Conservation (phyloP, 2,113 vertebrate species). For the zebrafish (Danio rerio) region GRCz12tu NC_133190.1:24255001-24255500, state of each 20-base stretch:
- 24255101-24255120: constrained; percentile 71
- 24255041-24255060: background rate
- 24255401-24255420: constrained; percentile 15
- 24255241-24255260: constrained; percentile 26
- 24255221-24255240: constrained; percentile 1
- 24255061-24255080: constrained; percentile 60
- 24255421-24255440: constrained; percentile 17
- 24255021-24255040: constrained; percentile 45
- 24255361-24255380: constrained; percentile 54
- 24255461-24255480: constrained; percentile 11
- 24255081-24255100: constrained; percentile 62
- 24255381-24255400: background rate
- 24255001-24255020: background rate
- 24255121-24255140: constrained; percentile 74
- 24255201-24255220: constrained; percentile 29
- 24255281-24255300: constrained; percentile 57
- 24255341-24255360: constrained; percentile 43
- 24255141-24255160: background rate
- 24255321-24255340: constrained; percentile 42
- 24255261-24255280: constrained; percentile 57
- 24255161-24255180: constrained; percentile 43
- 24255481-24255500: background rate
- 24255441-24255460: constrained; percentile 17
- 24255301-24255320: constrained; percentile 54
- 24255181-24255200: constrained; percentile 32